phyloP scores from a whole-genome alignment of 2,113 vertebrate genomes.

The Psammodynastes pulverulentus region DNA sequence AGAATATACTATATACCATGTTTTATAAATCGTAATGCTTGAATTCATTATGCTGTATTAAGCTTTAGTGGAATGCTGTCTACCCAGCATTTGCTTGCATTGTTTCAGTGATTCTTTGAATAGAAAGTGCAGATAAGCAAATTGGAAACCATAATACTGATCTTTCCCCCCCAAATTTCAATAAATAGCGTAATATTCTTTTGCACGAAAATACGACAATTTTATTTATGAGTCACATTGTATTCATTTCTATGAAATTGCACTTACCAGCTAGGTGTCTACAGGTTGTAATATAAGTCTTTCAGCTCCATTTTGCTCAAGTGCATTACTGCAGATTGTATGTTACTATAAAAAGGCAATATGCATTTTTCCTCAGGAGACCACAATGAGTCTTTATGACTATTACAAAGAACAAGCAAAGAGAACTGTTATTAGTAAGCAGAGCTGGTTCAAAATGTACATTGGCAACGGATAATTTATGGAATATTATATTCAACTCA shows the following conservation, averaged over 20 bases:
- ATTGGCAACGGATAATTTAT: neutral
- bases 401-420: neutral
- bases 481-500: neutral
- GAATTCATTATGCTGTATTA: neutral
- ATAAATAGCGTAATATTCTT: neutral
- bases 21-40: neutral
- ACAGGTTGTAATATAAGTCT: neutral
- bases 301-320: neutral
- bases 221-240: neutral
- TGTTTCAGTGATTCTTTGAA: neutral
- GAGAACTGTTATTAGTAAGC: neutral
- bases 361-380: neutral
- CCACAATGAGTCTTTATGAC: neutral
- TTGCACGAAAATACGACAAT: neutral
- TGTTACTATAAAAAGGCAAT: neutral
- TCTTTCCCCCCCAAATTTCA: neutral
- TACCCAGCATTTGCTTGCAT: neutral
- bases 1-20: too few species aligned
- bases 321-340: neutral
- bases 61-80: neutral
- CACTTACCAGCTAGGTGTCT: neutral
- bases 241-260: neutral
- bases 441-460: slow-evolving; percentile 3
- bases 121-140: neutral
- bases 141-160: neutral